Conservation (phyloP, 2,113 vertebrate genomes). For the Verasper variegatus region DNA sequence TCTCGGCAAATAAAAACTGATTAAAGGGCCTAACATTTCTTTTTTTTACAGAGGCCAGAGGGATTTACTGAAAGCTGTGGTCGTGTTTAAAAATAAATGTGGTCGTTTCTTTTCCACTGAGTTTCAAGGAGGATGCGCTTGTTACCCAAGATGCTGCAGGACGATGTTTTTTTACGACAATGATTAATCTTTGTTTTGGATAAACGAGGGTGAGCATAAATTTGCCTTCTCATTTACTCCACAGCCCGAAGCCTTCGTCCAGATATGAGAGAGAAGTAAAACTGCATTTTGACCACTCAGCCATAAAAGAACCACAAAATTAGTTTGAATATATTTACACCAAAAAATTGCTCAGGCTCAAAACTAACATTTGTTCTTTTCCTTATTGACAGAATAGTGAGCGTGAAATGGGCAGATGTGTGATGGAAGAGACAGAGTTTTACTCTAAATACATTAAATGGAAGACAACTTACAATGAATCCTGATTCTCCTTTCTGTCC, state of each 20-base stretch:
- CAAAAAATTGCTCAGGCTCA: too few relatives aligned
- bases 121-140: constrained; percentile 24
- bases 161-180: background rate
- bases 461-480: constrained; percentile 86
- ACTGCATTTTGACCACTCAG: background rate
- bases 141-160: constrained; percentile 10
- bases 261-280: background rate
- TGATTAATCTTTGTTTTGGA: constrained; percentile 14
- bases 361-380: too few relatives aligned
- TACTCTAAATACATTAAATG: background rate
- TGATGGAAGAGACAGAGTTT: too few relatives aligned
- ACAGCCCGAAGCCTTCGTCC: background rate
- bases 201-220: background rate
- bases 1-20: constrained; percentile 34
- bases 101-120: constrained; percentile 29
- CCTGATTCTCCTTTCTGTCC: constrained; percentile 89
- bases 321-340: too few relatives aligned
- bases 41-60: constrained; percentile 1
- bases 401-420: too few relatives aligned
- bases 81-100: constrained; percentile 15
- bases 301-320: too few relatives aligned
- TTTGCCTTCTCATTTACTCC: too few relatives aligned
- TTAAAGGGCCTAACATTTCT: constrained; percentile 25
- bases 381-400: too few relatives aligned
- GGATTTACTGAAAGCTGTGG: constrained; percentile 1